Evolutionary conservation across 1,140 invertebrate genomes (phyloP).

Genomic region (Sarcophaga peregrina): DNA sequence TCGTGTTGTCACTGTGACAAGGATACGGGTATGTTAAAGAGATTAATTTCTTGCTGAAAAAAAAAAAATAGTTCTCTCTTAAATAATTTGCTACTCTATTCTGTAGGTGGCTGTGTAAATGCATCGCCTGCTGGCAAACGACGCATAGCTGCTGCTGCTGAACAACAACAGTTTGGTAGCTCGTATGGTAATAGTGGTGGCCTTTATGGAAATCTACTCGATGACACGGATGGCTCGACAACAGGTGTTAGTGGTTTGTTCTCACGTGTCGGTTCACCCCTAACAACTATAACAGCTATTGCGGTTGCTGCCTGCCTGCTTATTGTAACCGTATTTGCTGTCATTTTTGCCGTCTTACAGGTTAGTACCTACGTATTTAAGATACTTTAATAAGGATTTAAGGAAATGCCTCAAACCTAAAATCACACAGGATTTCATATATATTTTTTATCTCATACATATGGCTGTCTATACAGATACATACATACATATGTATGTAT

Average conservation of each 20-base stretch:
- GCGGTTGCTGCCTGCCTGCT: conserved; percentile 75
- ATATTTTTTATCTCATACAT: too few species aligned
- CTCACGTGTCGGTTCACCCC: conserved; percentile 59
- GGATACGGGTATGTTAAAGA: conserved; percentile 72
- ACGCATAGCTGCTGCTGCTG: conserved; percentile 74
- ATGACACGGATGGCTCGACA: conserved; percentile 61
- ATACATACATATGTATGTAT: background rate
- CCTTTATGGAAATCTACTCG: conserved; percentile 45
- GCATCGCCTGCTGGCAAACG: conserved; percentile 80
- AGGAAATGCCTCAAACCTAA: background rate
- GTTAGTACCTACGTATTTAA: conserved; percentile 65
- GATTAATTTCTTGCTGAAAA: background rate
- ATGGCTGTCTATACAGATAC: too few species aligned
- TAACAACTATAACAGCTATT: conserved; percentile 74
- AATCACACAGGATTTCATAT: too few species aligned
- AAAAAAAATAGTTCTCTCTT: too few species aligned
- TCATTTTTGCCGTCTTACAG: conserved; percentile 77
- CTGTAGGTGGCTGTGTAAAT: conserved; percentile 75
- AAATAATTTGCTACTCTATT: too few species aligned
- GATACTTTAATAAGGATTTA: background rate
- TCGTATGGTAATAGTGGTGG: conserved; percentile 55
- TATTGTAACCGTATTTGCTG: conserved; percentile 74
- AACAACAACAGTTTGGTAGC: conserved; percentile 66
- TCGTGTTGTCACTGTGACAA: conserved; percentile 76
- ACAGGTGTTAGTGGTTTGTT: conserved; percentile 59